These are phyloP conservation scores for Eupithecia subumbrata DNA, from an alignment of 2,888 invertebrate species.

Conservation along the genomic window DNA sequence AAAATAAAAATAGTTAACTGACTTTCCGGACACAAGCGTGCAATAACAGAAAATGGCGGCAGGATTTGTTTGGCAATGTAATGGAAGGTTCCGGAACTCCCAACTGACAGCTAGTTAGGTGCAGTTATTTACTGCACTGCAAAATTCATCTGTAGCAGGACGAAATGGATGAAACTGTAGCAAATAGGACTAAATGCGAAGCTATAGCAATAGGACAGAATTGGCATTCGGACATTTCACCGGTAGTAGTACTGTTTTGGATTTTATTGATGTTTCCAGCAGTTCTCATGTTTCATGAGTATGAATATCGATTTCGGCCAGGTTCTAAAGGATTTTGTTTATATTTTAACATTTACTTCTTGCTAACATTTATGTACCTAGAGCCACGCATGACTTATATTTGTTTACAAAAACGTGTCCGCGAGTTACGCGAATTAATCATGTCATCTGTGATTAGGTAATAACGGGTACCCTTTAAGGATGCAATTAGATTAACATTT, in stretches of 20 bases:
- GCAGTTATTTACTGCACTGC: conserved; percentile 35
- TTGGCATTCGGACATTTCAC: not conserved
- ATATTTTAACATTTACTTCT: too few species aligned
- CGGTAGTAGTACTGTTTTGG: not conserved
- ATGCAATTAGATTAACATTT: too few species aligned
- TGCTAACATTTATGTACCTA: too few species aligned
- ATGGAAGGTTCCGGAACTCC: conserved; percentile 40
- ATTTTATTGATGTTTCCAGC: not conserved
- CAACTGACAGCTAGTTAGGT: conserved; percentile 41
- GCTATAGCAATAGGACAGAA: not conserved
- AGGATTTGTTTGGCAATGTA: conserved; percentile 41
- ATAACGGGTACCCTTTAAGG: too few species aligned
- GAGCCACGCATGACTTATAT: too few species aligned
- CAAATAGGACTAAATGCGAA: conserved; percentile 1
- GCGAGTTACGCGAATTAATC: too few species aligned
- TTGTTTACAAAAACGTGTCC: too few species aligned
- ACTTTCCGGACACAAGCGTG: conserved; percentile 10
- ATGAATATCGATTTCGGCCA: too few species aligned
- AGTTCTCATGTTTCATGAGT: too few species aligned
- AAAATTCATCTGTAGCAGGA: conserved; percentile 24
- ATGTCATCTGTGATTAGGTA: too few species aligned
- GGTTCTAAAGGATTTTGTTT: too few species aligned
- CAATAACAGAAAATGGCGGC: conserved; percentile 26
- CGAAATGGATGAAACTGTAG: conserved; percentile 4
- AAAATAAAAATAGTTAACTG: conserved; percentile 6